phyloP scores from a whole-genome alignment of 2,888 invertebrate species.

The Archips crataeganus region DNA sequence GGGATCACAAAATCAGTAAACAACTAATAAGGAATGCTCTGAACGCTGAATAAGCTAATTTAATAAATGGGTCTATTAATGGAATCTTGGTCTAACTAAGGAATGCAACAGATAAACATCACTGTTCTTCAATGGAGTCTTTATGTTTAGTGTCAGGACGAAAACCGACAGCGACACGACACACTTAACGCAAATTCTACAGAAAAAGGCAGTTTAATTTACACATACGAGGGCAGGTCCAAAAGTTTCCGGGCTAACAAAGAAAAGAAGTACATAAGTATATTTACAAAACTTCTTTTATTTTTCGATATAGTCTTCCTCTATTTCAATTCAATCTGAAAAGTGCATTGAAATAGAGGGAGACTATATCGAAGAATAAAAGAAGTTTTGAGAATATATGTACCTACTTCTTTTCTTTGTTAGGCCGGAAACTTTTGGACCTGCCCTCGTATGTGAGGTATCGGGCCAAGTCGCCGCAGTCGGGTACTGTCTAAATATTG shows the following conservation, averaged over 20 bases:
- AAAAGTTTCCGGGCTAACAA: no score
- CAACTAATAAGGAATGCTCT: conserved; percentile 2
- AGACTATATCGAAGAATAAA: no score
- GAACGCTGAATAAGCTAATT: conserved; percentile 20
- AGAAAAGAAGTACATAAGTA: no score
- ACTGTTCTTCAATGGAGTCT: not conserved
- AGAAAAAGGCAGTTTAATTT: not conserved
- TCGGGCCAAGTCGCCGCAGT: not conserved
- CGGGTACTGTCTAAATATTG: not conserved
- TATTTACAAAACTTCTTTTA: no score
- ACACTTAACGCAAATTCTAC: not conserved
- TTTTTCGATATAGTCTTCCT: no score
- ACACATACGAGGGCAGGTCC: no score
- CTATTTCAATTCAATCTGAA: no score
- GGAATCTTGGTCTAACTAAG: conserved; percentile 9
- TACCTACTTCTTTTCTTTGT: no score
- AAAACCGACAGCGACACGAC: not conserved
- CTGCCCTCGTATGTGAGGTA: no score
- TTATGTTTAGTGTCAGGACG: not conserved
- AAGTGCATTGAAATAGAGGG: no score
- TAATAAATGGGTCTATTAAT: conserved; percentile 8
- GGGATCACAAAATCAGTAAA: conserved; percentile 3
- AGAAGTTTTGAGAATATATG: no score
- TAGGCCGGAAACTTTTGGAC: no score
- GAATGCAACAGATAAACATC: conserved; percentile 17